Evolutionary conservation across 2,888 invertebrate genomes (phyloP), one percentile per base, ranked within the genome.

Genomic region (Fragum whitleyi): DNA sequence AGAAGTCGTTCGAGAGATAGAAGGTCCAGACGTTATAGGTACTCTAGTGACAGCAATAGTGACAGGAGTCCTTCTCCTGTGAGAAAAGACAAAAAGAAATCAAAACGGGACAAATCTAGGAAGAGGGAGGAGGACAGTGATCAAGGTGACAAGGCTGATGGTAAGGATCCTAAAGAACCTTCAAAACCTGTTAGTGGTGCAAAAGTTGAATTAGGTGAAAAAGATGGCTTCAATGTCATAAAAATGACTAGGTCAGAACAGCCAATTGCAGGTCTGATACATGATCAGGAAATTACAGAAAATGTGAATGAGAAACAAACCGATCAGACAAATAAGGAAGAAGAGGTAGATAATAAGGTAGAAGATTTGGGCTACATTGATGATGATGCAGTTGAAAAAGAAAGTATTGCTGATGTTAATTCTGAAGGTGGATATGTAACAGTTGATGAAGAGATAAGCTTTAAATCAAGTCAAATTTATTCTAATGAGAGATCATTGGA

Each of bases 361-460:
- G 47, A 47, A 19, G 2, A 14, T 5, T 19, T 47, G 5, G 47
- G 3, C n/a, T 9, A 47, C 14, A 47, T 9, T 47, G 47, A 47
- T 47, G 47, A 47, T 47, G 47, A 47, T 19, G n/a, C n/a, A 16
- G 47, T 14, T 47, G 47, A 47, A 16, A 47, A 47, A 14, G 47
- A 47, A 14, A 47, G 47, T n/a, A 47, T 47, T 19, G 47, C 47
- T 3, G 47, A 47, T 47, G 47, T 47, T 9, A 47, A 47, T 14
- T 47, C 47, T 19, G 47, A 57, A 57, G 65, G 9, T 21, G 42
- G 26, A 29, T 76, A 68, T 68, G 32, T 73, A 14, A 61, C 57
- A 39, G 65, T 80, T 29, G 80, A 80, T 77, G 80, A 76, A 19
- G 80, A 80, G 61, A 61, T 80, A 19, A 80, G 80, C 57, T 61